Conservation (phyloP, 2,113 vertebrate species). For the Taurulus bubalis region DNA sequence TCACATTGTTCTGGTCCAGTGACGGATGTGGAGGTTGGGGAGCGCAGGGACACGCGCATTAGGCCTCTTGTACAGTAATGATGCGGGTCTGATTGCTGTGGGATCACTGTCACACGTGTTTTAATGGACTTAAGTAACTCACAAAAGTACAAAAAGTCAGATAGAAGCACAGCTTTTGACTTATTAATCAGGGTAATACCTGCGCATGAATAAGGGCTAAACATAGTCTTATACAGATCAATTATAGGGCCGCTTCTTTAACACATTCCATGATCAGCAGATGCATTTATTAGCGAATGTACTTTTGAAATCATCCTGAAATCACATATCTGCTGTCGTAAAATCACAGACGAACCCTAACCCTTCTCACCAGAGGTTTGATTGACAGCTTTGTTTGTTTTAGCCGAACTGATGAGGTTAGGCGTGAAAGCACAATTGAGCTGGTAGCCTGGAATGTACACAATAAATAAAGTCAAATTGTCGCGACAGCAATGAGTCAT, state of each 20-base stretch:
- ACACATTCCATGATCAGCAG: background rate
- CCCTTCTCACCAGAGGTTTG: background rate
- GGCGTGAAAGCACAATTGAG: conserved; percentile 2
- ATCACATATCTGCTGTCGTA: background rate
- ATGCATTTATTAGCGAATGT: background rate
- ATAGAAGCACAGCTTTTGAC: background rate
- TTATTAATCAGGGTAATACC: no score
- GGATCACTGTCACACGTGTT: background rate
- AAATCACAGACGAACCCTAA: background rate
- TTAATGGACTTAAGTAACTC: background rate
- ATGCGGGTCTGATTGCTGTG: background rate
- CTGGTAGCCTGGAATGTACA: conserved; percentile 20
- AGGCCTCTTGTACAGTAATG: no score
- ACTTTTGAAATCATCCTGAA: background rate
- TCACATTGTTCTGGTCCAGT: background rate
- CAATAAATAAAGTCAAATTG: conserved; percentile 37
- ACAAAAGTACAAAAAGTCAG: background rate
- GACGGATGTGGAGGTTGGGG: no score
- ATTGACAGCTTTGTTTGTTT: background rate
- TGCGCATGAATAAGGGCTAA: background rate
- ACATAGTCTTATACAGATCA: background rate
- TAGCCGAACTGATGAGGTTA: background rate
- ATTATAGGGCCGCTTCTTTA: background rate
- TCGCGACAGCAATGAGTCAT: conserved; percentile 47
- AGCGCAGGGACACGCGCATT: no score